Conservation (phyloP, 2,113 vertebrate genomes). For the Trogon surrucura region DNA sequence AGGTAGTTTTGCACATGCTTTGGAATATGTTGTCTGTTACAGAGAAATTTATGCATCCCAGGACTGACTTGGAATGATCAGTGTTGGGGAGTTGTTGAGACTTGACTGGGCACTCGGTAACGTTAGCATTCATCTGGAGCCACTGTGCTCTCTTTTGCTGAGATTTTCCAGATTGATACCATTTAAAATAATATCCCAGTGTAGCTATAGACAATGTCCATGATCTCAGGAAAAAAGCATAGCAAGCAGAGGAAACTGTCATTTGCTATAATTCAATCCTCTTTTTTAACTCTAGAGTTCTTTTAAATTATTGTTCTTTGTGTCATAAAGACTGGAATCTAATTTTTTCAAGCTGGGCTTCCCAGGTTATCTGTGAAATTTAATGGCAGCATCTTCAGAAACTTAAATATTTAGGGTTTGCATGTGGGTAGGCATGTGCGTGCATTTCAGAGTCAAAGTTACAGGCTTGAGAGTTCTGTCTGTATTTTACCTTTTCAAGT, state of each 20-base stretch:
- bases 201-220: neutral
- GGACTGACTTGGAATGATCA: neutral
- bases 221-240: neutral
- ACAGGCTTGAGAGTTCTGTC: neutral
- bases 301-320: neutral
- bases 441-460: neutral
- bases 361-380: neutral
- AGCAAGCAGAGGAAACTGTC: neutral
- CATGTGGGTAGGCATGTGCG: neutral
- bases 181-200: neutral
- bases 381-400: neutral
- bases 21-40: neutral
- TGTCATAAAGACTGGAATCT: neutral
- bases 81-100: neutral
- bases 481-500: neutral
- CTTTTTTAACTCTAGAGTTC: neutral
- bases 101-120: neutral
- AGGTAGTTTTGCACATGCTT: slow-evolving; percentile 27
- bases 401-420: neutral
- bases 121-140: neutral
- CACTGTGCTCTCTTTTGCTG: neutral
- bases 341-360: neutral
- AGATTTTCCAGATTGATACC: neutral
- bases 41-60: neutral
- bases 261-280: neutral